These are phyloP conservation scores for Nematolebias whitei DNA, from an alignment of 2,113 vertebrate genomes.

Conservation along the genomic window DNA sequence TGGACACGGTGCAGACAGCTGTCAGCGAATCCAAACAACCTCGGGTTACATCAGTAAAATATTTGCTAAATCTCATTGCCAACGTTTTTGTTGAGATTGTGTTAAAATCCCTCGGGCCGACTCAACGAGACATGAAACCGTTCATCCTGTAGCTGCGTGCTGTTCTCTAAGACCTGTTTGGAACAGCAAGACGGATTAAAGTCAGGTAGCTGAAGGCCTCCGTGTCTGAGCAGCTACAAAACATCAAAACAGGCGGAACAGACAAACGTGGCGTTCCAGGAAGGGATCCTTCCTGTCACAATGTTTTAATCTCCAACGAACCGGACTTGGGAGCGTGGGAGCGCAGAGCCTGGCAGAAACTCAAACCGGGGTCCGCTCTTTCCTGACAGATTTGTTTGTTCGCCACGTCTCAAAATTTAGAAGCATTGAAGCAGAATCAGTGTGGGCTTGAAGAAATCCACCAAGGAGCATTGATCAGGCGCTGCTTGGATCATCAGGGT, in stretches of 20 bases:
- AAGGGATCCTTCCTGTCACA: slow-evolving; percentile 51
- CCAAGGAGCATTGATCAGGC: slow-evolving; percentile 30
- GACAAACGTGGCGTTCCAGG: slow-evolving; percentile 16
- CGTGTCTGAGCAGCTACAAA: too few relatives aligned
- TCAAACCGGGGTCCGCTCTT: slow-evolving; percentile 44
- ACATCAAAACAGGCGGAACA: slow-evolving; percentile 49
- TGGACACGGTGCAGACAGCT: too few relatives aligned
- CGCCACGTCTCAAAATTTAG: slow-evolving; percentile 49
- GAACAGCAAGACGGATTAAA: slow-evolving; percentile 59
- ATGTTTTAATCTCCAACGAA: slow-evolving; percentile 44
- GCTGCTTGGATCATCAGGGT: slow-evolving; percentile 26
- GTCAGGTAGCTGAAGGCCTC: too few relatives aligned
- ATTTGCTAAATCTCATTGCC: too few relatives aligned
- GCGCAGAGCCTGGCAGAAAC: slow-evolving; percentile 38
- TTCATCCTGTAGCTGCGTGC: slow-evolving; percentile 15
- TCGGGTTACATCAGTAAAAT: too few relatives aligned
- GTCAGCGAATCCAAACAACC: too few relatives aligned
- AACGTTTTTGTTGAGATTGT: too few relatives aligned
- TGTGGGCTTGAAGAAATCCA: slow-evolving; percentile 41
- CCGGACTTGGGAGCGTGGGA: slow-evolving; percentile 55
- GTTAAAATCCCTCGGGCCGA: too few relatives aligned
- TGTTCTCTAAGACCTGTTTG: slow-evolving; percentile 37
- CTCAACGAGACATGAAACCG: too few relatives aligned
- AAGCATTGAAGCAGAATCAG: slow-evolving; percentile 27
- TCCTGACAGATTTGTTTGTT: slow-evolving; percentile 53